Conservation (phyloP, 2,113 vertebrate genomes). For the Hypomesus transpacificus region DNA sequence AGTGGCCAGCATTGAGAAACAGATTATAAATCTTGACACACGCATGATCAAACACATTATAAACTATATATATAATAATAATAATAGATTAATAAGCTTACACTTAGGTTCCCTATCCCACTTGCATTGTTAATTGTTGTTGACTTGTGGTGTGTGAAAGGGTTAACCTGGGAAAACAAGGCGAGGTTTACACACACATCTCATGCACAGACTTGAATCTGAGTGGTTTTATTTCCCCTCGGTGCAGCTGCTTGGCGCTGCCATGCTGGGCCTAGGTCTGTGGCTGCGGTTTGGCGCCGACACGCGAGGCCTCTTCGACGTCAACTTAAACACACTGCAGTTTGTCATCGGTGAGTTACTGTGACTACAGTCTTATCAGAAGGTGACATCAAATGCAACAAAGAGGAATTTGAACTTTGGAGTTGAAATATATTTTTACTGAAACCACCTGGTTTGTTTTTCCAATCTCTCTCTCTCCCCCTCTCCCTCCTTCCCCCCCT, state of each 20-base stretch:
- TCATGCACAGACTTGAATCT: neutral
- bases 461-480: neutral
- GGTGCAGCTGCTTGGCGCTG: conserved; percentile 47
- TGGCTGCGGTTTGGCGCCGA: conserved; percentile 49
- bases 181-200: neutral
- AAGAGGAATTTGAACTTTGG: too few relatives aligned
- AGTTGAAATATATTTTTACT: too few relatives aligned
- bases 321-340: conserved; percentile 37
- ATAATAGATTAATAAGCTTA: too few relatives aligned
- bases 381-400: too few relatives aligned
- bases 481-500: too few relatives aligned
- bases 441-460: neutral
- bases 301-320: conserved; percentile 47
- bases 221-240: neutral
- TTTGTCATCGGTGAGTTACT: conserved; percentile 54
- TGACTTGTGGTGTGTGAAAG: too few relatives aligned
- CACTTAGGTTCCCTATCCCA: too few relatives aligned
- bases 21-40: too few relatives aligned
- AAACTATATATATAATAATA: too few relatives aligned
- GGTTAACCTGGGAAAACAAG: neutral
- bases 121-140: too few relatives aligned
- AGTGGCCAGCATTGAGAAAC: too few relatives aligned
- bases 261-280: conserved; percentile 50
- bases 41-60: too few relatives aligned
- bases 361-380: neutral